A percentile compares a stretch with the other conserved stretches of the same genome.
phyloP scores from a whole-genome alignment of 2,888 invertebrate species.

The Meiosimyza decipiens region DNA sequence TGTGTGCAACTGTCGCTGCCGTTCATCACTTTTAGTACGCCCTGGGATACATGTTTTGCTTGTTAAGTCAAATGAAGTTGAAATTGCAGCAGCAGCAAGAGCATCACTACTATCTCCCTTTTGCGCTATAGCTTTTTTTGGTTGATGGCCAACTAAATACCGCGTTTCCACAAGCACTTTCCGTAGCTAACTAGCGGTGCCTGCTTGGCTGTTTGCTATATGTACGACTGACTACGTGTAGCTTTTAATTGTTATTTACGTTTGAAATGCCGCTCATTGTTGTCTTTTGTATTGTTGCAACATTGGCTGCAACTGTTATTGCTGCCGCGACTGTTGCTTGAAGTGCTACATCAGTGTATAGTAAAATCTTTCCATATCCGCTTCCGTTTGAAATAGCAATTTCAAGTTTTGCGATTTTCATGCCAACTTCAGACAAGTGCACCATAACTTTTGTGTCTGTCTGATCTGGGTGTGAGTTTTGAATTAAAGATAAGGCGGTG shows the following conservation, averaged over 20 bases:
- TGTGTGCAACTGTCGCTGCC: too few species aligned
- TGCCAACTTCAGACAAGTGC: not conserved
- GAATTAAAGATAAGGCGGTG: too few species aligned
- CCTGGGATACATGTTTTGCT: not conserved
- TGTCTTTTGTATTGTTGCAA: not conserved
- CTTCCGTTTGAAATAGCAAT: conserved; percentile 8
- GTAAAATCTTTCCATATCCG: conserved; percentile 6
- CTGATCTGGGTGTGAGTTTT: too few species aligned
- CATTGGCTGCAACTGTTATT: conserved; percentile 3
- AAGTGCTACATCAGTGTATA: not conserved
- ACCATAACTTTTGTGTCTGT: too few species aligned
- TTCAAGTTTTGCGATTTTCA: conserved; percentile 12
- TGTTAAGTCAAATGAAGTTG: conserved; percentile 10
- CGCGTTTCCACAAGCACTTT: not conserved
- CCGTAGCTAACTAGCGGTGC: not conserved
- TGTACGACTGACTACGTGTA: not conserved
- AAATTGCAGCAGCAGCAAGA: not conserved
- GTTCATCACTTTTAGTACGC: too few species aligned
- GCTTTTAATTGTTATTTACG: conserved; percentile 24
- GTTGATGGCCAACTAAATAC: not conserved
- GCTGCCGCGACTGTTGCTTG: not conserved
- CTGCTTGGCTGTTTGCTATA: too few species aligned
- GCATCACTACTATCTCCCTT: too few species aligned
- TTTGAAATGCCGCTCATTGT: conserved; percentile 9
- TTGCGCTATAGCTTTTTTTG: too few species aligned